Evolutionary conservation across 2,888 invertebrate species (phyloP), one percentile per base, ranked within the genome.

Genomic region (Eupithecia tripunctaria): DNA sequence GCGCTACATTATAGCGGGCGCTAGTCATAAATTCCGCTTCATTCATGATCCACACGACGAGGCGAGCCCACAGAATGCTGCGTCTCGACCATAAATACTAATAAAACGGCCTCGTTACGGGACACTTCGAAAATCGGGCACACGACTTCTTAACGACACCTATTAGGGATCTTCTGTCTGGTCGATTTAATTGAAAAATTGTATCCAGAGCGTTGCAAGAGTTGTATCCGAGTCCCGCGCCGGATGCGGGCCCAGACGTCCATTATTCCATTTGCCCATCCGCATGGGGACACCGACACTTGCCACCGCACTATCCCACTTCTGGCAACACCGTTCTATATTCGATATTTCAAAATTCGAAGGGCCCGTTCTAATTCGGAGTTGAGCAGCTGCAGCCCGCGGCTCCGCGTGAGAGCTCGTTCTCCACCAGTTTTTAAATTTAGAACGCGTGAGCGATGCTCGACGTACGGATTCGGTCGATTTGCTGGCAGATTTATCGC

Each of bases 161-260:
- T 93, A 94, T 94, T 94, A 94, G 91, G 92, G 92, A 92, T 93
- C 92, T 92, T 93, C 89, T 91, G 94, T 94, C 94, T 93, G 93
- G 92, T 90, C 89, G 90, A 89, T 93, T 92, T 94, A 94, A 94
- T 94, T 94, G 94, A 94, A 94, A 94, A 94, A 94, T 94, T 94
- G 94, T 94, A 93, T 92, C 91, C 89, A 91, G 91, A 88, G 90
- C 91, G 90, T 86, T 92, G 92, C 93, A 91, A 91, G 93, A 92
- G 93, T 91, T 88, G 93, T 91, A 92, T 92, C 93, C 92, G 92
- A 91, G 86, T 90, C 87, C 87, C 88, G 91, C 90, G 91, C 89
- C 94, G 94, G 94, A 94, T 94, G 94, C 94, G 94, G 94, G 94
- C 93, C 90, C 94, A 94, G 94, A 94, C 94, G 91, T 82, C 93